Percentiles rank a stretch among this genome's conserved stretches.
These are phyloP conservation scores for Ellobium chinense DNA, from an alignment of 2,888 invertebrate species.

Conservation along the genomic window DNA sequence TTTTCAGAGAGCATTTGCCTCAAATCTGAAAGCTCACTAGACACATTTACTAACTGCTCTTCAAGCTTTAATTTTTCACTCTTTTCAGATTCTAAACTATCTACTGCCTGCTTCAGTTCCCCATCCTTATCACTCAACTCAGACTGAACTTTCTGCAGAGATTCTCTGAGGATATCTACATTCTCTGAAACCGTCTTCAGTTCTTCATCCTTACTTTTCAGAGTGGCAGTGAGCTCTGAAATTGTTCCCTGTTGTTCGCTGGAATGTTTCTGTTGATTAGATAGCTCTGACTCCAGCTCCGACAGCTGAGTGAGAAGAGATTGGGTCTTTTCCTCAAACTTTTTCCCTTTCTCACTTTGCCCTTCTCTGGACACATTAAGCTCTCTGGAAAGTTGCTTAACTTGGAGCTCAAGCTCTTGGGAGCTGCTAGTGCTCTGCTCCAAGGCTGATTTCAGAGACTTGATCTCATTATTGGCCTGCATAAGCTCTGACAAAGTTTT, in stretches of 20 bases:
- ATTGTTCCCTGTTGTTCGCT: slow-evolving; percentile 48
- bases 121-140: slow-evolving; percentile 34
- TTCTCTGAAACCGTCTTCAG: slow-evolving; percentile 20
- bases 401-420: slow-evolving; percentile 51
- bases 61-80: slow-evolving; percentile 2
- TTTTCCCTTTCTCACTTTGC: slow-evolving; percentile 79
- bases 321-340: slow-evolving; percentile 63
- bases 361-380: slow-evolving; percentile 79
- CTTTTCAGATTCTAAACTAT: slow-evolving; percentile 10
- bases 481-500: slow-evolving; percentile 13
- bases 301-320: slow-evolving; percentile 64
- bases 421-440: slow-evolving; percentile 21
- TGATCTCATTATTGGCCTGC: slow-evolving; percentile 2
- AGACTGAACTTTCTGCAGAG: slow-evolving; percentile 4
- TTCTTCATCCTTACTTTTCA: slow-evolving; percentile 36
- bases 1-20: slow-evolving; percentile 30
- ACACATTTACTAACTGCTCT: not conserved
- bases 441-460: slow-evolving; percentile 32
- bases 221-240: slow-evolving; percentile 47
- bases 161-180: slow-evolving; percentile 1
- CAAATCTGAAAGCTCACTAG: slow-evolving; percentile 13
- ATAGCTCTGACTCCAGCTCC: slow-evolving; percentile 64
- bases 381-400: slow-evolving; percentile 81
- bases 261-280: slow-evolving; percentile 49
- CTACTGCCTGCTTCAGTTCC: not conserved